Evolutionary conservation across 2,113 vertebrate species (phyloP).

Genomic region (Antennarius striatus): DNA sequence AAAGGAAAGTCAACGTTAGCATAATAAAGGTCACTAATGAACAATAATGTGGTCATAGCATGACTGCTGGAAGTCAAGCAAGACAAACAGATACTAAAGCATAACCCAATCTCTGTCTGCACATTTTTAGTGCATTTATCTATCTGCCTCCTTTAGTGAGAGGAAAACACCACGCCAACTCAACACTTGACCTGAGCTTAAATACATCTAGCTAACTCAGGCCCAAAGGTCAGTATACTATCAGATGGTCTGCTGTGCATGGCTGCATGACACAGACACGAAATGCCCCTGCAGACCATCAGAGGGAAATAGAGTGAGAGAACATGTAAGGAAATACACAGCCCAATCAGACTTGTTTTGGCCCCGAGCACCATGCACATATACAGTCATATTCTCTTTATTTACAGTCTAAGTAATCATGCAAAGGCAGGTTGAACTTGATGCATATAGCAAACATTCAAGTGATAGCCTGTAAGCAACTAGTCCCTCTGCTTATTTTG

Average conservation of each 20-base stretch:
- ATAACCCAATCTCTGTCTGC: conserved; percentile 28
- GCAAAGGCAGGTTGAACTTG: conserved; percentile 32
- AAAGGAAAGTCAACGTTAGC: too few species aligned
- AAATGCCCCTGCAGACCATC: conserved; percentile 51
- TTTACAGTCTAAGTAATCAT: conserved; percentile 19
- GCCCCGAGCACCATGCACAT: conserved; percentile 14
- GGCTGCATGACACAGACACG: conserved; percentile 48
- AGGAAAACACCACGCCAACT: conserved; percentile 44
- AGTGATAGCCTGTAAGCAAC: conserved; percentile 38
- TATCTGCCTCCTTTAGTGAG: conserved; percentile 53
- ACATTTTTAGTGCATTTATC: conserved; percentile 52
- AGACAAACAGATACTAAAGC: conserved; percentile 36
- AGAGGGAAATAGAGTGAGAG: conserved; percentile 52
- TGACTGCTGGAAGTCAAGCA: conserved; percentile 24
- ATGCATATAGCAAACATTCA: conserved; percentile 11
- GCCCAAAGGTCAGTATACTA: conserved; percentile 25
- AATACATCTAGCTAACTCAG: conserved; percentile 48
- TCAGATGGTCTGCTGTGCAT: conserved; percentile 50
- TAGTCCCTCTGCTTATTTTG: conserved; percentile 6
- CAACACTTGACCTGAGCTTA: conserved; percentile 51
- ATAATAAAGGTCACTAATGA: too few species aligned
- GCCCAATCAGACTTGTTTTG: conserved; percentile 28
- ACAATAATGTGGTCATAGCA: too few species aligned
- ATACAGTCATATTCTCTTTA: conserved; percentile 9
- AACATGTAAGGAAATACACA: conserved; percentile 24